A percentile compares a stretch with the other conserved stretches of the same genome.
Evolutionary conservation across 2,797 vertebrate genomes (phyloP).

Genomic region (Phaenicophaeus curvirostris): DNA sequence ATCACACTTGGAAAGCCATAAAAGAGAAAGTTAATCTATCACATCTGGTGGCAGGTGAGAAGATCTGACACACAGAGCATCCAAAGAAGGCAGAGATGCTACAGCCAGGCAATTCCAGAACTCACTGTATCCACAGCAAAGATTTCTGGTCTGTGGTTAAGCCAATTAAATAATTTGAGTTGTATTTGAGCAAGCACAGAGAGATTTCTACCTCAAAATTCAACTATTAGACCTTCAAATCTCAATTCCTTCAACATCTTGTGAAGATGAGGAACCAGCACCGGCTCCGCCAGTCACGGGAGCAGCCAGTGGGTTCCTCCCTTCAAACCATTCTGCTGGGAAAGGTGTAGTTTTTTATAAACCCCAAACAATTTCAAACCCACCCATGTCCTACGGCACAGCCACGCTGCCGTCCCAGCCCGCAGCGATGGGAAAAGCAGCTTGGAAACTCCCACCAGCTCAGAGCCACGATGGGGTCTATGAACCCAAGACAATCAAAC

Average conservation of each 20-base stretch:
- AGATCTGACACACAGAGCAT: neutral
- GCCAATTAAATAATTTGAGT: fast-evolving
- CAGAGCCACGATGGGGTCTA: neutral
- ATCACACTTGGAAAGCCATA: neutral
- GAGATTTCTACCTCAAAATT: neutral
- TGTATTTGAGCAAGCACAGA: fast-evolving
- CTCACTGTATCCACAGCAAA: fast-evolving
- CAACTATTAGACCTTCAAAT: fast-evolving
- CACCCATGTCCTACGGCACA: neutral
- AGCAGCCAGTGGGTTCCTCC: neutral
- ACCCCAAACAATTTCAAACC: too few relatives aligned
- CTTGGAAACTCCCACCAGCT: neutral
- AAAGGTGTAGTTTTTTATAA: fast-evolving
- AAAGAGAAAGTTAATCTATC: neutral
- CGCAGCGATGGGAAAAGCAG: fast-evolving
- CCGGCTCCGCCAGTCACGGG: neutral
- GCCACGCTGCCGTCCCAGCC: neutral
- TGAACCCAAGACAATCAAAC: fast-evolving
- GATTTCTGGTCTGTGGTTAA: neutral
- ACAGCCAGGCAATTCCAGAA: neutral
- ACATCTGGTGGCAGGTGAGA: neutral
- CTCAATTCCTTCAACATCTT: neutral
- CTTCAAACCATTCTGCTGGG: fast-evolving
- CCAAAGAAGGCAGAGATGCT: neutral
- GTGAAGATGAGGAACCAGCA: fast-evolving